These are phyloP conservation scores for Abrostola tripartita DNA, from an alignment of 2,888 invertebrate species.

Conservation along the genomic window DNA sequence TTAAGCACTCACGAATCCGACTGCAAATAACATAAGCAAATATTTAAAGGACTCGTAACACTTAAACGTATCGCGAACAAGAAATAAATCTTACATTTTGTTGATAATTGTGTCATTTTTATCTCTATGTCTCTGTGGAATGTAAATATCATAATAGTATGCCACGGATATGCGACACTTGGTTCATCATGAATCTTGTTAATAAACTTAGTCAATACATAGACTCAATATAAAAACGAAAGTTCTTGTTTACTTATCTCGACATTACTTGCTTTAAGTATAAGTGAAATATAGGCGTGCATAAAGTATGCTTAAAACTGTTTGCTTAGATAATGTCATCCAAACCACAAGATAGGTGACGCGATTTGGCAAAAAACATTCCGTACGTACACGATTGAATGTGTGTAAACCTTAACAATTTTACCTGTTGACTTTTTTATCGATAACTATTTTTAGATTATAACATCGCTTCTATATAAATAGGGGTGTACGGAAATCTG, in stretches of 20 bases:
- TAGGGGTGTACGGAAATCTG: not conserved
- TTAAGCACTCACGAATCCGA: slow-evolving; percentile 1
- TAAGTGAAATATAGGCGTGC: slow-evolving; percentile 8
- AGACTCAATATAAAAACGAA: slow-evolving; percentile 28
- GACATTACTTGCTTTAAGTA: slow-evolving; percentile 9
- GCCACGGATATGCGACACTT: slow-evolving; percentile 25
- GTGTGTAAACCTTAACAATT: not conserved
- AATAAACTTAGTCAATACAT: slow-evolving; percentile 35
- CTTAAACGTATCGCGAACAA: not conserved
- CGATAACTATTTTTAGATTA: not conserved
- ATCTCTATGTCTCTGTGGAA: slow-evolving; percentile 24
- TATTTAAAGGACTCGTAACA: slow-evolving; percentile 2
- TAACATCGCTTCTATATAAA: not conserved
- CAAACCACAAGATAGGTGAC: not conserved
- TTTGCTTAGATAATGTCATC: slow-evolving; percentile 10
- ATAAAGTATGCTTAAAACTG: slow-evolving; percentile 3
- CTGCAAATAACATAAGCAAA: slow-evolving; percentile 5
- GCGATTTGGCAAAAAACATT: too few species aligned
- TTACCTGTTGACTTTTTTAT: slow-evolving; percentile 1
- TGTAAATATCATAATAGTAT: slow-evolving; percentile 14
- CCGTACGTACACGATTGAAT: not conserved
- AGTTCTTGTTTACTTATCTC: slow-evolving; percentile 34
- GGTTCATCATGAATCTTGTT: slow-evolving; percentile 17
- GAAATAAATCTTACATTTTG: slow-evolving; percentile 14
- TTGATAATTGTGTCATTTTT: slow-evolving; percentile 41